Conservation (phyloP, 2,888 invertebrate species). For the Leucozona laternaria region DNA sequence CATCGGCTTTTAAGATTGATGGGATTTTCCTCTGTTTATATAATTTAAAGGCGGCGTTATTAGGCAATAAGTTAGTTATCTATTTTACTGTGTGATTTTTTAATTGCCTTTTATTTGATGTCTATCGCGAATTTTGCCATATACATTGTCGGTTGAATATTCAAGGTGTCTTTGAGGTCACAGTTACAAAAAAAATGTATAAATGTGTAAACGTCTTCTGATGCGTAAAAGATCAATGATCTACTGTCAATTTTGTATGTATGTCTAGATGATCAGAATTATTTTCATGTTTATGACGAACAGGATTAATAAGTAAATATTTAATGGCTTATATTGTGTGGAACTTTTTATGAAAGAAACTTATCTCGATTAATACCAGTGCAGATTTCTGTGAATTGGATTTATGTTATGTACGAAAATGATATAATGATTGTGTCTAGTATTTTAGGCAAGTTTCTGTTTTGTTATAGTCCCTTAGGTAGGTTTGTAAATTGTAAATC, state of each 20-base stretch:
- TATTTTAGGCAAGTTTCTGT: background rate
- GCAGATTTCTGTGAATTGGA: background rate
- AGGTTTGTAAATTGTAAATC: no score
- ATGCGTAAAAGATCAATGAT: slow-evolving; percentile 5
- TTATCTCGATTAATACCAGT: background rate
- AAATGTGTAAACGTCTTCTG: background rate
- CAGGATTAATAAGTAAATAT: background rate
- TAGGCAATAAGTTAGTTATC: slow-evolving; percentile 42
- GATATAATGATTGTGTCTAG: background rate
- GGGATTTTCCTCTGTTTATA: slow-evolving; percentile 17
- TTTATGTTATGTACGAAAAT: background rate
- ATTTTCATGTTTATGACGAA: background rate
- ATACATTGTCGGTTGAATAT: background rate
- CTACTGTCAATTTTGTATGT: background rate
- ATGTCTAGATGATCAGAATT: background rate
- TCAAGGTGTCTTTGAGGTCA: slow-evolving; percentile 38
- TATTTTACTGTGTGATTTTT: slow-evolving; percentile 14
- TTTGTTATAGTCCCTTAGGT: background rate
- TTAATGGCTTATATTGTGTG: background rate
- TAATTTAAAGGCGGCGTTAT: slow-evolving; percentile 11
- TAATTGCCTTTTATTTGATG: slow-evolving; percentile 21
- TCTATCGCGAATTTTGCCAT: slow-evolving; percentile 7
- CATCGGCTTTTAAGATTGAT: slow-evolving; percentile 29
- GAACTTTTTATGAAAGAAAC: background rate
- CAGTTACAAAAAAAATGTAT: background rate